Percentiles rank a stretch among this genome's conserved stretches.
These are phyloP conservation scores for Periophthalmodon schlosseri DNA, from an alignment of 2,113 vertebrate genomes.

Conservation along the genomic window DNA sequence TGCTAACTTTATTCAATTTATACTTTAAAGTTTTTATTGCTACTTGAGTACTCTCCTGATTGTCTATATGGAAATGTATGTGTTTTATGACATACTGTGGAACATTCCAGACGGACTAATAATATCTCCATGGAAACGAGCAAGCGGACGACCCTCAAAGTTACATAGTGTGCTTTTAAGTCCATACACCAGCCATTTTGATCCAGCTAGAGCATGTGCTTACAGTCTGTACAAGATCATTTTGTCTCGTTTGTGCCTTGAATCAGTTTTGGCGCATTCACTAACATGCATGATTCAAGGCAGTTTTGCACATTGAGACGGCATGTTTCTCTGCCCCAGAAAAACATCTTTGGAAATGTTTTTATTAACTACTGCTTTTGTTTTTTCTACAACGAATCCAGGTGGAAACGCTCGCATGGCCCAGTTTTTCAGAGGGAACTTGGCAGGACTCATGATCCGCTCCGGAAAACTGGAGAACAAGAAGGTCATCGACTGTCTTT, in stretches of 20 bases:
- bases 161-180: not conserved
- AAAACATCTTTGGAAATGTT: conserved; percentile 19
- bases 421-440: conserved; percentile 93
- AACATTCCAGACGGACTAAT: not conserved
- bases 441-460: conserved; percentile 92
- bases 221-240: conserved; percentile 48
- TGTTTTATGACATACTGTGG: no score
- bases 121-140: not conserved
- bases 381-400: conserved; percentile 38
- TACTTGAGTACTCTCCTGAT: no score
- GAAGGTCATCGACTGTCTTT: conserved; percentile 97
- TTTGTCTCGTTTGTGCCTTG: conserved; percentile 33
- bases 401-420: conserved; percentile 89
- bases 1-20: not conserved
- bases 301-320: conserved; percentile 36
- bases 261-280: conserved; percentile 57
- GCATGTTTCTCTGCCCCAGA: conserved; percentile 60
- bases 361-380: not conserved
- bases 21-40: no score
- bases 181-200: conserved; percentile 17
- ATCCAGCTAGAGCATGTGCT: conserved; percentile 79
- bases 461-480: conserved; percentile 93
- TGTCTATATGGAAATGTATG: no score
- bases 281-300: conserved; percentile 88
- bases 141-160: not conserved